A percentile compares a stretch with the other conserved stretches of the same genome.
Evolutionary conservation across 1,140 invertebrate species (phyloP).

Genomic region (Druon quercuslanigerum): DNA sequence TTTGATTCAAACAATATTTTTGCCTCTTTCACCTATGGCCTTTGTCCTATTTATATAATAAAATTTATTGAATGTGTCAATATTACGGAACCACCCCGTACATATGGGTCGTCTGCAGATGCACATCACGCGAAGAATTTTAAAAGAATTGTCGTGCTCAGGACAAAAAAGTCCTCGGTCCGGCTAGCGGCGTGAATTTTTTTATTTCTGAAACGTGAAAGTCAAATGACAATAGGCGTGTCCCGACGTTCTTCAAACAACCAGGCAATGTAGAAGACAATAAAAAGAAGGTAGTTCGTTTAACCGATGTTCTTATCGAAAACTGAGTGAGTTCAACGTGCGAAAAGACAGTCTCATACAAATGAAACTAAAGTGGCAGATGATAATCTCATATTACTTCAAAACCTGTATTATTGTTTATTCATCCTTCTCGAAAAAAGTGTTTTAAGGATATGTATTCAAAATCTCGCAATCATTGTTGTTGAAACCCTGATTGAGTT

Average conservation of each 20-base stretch:
- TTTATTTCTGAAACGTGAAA: background rate
- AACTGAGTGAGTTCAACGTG: slow-evolving; percentile 24
- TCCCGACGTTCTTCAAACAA: slow-evolving; percentile 6
- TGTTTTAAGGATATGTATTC: no score
- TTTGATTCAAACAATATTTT: background rate
- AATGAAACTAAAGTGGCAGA: background rate
- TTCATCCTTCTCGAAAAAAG: no score
- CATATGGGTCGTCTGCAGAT: background rate
- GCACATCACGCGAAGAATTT: background rate
- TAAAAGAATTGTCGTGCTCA: background rate
- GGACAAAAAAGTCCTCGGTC: background rate
- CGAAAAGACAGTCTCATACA: slow-evolving; percentile 23
- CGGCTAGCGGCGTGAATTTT: background rate
- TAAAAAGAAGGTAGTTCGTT: slow-evolving; percentile 29
- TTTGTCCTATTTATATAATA: background rate
- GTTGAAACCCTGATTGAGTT: no score
- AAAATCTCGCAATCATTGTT: no score
- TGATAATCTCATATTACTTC: background rate
- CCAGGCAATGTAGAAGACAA: slow-evolving; percentile 14
- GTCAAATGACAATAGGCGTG: slow-evolving; percentile 19
- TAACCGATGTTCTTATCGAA: slow-evolving; percentile 20
- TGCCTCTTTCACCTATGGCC: background rate
- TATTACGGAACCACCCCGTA: background rate
- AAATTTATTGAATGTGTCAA: background rate
- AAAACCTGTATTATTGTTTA: no score